These are phyloP conservation scores for Tonatia bakeri DNA, from an alignment of 2,113 vertebrate species.

Conservation along the genomic window DNA sequence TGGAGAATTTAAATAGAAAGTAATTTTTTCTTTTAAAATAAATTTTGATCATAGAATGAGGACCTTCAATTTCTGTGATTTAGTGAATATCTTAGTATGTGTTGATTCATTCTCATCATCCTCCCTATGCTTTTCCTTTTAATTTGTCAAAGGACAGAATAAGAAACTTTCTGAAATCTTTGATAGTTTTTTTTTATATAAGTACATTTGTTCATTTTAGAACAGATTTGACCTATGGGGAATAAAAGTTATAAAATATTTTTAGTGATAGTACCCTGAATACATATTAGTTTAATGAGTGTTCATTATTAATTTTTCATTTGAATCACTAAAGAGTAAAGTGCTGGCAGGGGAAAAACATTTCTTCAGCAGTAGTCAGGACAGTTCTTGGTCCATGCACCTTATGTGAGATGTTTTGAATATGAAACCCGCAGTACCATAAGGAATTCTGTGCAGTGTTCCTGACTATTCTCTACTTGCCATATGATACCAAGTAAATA, in stretches of 20 bases:
- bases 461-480: background rate
- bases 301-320: background rate
- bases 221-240: background rate
- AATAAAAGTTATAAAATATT: background rate
- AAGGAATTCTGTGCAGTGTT: background rate
- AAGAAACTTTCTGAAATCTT: slow-evolving; percentile 8
- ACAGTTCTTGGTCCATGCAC: background rate
- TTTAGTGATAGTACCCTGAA: background rate
- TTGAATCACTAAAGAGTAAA: background rate
- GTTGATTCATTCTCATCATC: background rate
- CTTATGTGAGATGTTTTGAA: background rate
- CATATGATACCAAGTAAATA: background rate
- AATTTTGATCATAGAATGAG: slow-evolving; percentile 32
- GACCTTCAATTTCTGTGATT: background rate
- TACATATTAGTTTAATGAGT: background rate
- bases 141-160: slow-evolving; percentile 9
- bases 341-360: no score
- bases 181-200: background rate
- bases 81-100: background rate
- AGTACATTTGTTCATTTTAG: background rate
- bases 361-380: background rate
- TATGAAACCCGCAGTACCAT: background rate
- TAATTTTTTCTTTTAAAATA: slow-evolving; percentile 37
- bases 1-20: slow-evolving; percentile 10
- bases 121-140: background rate